These are phyloP conservation scores for Salvelinus namaycush DNA, from an alignment of 2,113 vertebrate genomes.

Conservation along the genomic window DNA sequence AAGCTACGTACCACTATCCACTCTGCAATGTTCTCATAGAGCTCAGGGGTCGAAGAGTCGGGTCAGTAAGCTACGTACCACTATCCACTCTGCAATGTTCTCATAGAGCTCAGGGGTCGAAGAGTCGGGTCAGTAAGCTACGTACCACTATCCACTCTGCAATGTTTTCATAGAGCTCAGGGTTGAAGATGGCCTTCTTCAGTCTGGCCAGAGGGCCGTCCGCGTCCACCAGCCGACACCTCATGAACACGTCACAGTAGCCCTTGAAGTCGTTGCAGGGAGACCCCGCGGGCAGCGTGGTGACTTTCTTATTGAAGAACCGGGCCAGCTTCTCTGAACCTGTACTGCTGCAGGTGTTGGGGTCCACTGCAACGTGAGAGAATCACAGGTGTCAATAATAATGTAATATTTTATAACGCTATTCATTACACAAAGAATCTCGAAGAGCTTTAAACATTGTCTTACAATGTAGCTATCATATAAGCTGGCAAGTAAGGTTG, in stretches of 20 bases:
- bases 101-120: too few species aligned
- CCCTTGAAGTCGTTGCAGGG: constrained; percentile 98
- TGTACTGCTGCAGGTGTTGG: constrained; percentile 80
- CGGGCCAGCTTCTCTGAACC: constrained; percentile 79
- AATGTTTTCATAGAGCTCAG: constrained; percentile 96
- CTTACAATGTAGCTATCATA: too few species aligned
- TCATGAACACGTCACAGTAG: constrained; percentile 98
- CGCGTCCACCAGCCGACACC: constrained; percentile 94
- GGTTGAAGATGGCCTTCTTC: constrained; percentile 99
- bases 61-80: too few species aligned
- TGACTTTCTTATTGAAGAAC: constrained; percentile 84
- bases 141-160: constrained; percentile 98
- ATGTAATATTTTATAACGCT: too few species aligned
- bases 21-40: constrained; percentile 71
- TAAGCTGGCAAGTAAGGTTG: too few species aligned
- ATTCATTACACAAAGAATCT: too few species aligned
- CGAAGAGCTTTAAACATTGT: too few species aligned
- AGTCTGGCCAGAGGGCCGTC: constrained; percentile 93
- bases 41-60: too few species aligned
- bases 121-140: constrained; percentile 26
- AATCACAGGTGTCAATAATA: too few species aligned
- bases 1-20: too few species aligned
- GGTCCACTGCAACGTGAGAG: constrained; percentile 70
- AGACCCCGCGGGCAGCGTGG: constrained; percentile 93
- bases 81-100: constrained; percentile 71